These are phyloP conservation scores for Drosophila kepulauana DNA, from an alignment of 1,140 invertebrate species.

Conservation along the genomic window DNA sequence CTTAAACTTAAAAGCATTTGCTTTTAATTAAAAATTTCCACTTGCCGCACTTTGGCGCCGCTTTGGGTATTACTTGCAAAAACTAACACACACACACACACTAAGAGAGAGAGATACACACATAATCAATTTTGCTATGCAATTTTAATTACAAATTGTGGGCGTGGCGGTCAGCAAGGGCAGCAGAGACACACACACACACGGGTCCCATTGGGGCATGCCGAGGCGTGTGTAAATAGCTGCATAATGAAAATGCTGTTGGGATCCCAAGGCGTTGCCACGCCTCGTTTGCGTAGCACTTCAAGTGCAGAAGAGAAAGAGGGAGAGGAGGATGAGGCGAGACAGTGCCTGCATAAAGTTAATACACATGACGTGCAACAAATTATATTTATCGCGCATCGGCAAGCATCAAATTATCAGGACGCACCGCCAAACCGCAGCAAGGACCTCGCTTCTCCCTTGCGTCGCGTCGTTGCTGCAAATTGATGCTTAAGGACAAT, in stretches of 20 bases:
- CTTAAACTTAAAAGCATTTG: slow-evolving; percentile 75
- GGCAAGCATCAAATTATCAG: slow-evolving; percentile 82
- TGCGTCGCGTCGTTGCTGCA: slow-evolving; percentile 49
- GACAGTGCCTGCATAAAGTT: slow-evolving; percentile 77
- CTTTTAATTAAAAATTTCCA: slow-evolving; percentile 82
- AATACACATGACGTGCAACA: slow-evolving; percentile 84
- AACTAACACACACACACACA: slow-evolving; percentile 44
- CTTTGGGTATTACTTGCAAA: slow-evolving; percentile 68
- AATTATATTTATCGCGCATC: slow-evolving; percentile 85
- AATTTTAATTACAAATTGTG: slow-evolving; percentile 81
- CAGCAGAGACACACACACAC: slow-evolving; percentile 34
- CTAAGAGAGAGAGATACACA: slow-evolving; percentile 26
- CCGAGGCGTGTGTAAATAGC: slow-evolving; percentile 54
- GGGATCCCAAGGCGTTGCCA: slow-evolving; percentile 24
- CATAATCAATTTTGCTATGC: slow-evolving; percentile 80
- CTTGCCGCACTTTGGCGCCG: slow-evolving; percentile 69
- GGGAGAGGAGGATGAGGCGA: neutral
- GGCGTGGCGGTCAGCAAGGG: slow-evolving; percentile 62
- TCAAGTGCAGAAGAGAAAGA: neutral
- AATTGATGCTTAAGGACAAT: slow-evolving; percentile 85
- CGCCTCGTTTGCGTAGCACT: slow-evolving; percentile 6
- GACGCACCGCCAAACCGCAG: slow-evolving; percentile 57
- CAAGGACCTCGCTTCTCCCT: slow-evolving; percentile 7
- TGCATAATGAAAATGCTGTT: slow-evolving; percentile 64
- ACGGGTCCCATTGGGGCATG: slow-evolving; percentile 18